These are phyloP conservation scores for Bolinopsis microptera DNA, from an alignment of 37 sponge, comb jelly and placozoan species.

Conservation along the genomic window DNA sequence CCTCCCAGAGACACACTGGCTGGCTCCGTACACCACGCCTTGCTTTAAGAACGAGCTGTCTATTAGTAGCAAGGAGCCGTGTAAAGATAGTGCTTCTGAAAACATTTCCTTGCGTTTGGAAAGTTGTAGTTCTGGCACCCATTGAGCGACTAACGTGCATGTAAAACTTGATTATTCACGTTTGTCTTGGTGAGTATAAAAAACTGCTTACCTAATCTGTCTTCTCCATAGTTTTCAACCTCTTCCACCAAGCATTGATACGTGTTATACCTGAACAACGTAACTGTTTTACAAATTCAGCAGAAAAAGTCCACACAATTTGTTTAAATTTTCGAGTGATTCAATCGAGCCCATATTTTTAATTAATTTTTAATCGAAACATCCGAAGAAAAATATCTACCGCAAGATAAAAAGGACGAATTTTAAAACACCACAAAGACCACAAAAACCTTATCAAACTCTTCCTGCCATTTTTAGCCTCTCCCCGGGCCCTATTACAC, in stretches of 20 bases:
- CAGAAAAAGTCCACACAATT: no score
- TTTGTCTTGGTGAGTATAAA: no score
- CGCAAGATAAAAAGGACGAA: no score
- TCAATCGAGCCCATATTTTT: no score
- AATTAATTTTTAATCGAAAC: no score
- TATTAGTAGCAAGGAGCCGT: not conserved
- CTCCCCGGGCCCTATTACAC: not conserved
- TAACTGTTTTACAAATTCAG: no score
- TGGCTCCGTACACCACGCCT: slow-evolving; percentile 23
- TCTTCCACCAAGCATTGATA: slow-evolving; percentile 15
- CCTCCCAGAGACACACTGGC: not conserved
- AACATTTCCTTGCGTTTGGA: not conserved
- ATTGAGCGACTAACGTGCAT: no score
- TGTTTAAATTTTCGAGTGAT: no score
- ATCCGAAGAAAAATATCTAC: no score
- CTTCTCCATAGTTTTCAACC: slow-evolving; percentile 13
- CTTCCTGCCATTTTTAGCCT: not conserved
- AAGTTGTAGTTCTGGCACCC: not conserved
- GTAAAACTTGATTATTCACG: no score
- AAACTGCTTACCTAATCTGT: slow-evolving; percentile 54
- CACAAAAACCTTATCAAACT: not conserved
- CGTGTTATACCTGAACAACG: not conserved
- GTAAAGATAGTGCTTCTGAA: not conserved
- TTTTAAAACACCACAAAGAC: no score
- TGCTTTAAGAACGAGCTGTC: not conserved